phyloP scores from a whole-genome alignment of 1,140 invertebrate genomes.

The Lysiphlebus fabarum region DNA sequence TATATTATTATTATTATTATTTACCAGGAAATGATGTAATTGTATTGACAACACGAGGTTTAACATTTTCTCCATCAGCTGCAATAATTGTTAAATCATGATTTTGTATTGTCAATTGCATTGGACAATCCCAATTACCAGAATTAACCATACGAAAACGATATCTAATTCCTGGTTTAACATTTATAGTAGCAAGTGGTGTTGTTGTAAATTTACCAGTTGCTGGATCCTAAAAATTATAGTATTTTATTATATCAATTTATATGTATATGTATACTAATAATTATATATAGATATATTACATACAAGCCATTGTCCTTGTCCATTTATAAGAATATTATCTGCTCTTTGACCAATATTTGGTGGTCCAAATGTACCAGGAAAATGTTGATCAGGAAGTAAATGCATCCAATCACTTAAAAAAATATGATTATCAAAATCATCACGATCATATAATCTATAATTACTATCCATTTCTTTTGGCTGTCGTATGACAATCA shows the following conservation, averaged over 20 bases:
- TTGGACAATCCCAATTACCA: constrained; percentile 54
- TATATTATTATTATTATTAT: not conserved
- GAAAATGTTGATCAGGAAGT: constrained; percentile 62
- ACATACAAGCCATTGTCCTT: constrained; percentile 21
- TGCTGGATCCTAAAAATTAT: constrained; percentile 11
- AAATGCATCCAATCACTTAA: constrained; percentile 82
- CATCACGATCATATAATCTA: constrained; percentile 76
- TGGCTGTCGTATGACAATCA: constrained; percentile 76
- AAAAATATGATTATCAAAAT: constrained; percentile 75
- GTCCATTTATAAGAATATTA: constrained; percentile 25
- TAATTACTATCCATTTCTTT: constrained; percentile 71
- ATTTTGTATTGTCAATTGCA: constrained; percentile 54
- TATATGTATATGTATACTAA: not conserved
- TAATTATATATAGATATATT: no score
- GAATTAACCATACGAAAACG: constrained; percentile 58
- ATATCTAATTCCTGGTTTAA: constrained; percentile 43
- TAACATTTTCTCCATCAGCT: constrained; percentile 47
- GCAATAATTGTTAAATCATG: constrained; percentile 56
- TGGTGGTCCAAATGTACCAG: constrained; percentile 55
- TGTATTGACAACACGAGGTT: constrained; percentile 15
- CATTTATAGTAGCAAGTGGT: constrained; percentile 33
- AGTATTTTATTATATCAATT: not conserved
- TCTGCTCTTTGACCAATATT: constrained; percentile 49
- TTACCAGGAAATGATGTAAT: constrained; percentile 22
- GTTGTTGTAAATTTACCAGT: constrained; percentile 19